These are phyloP conservation scores for Myotis myotis DNA, from an alignment of 2,797 vertebrate species.

Conservation along the genomic window DNA sequence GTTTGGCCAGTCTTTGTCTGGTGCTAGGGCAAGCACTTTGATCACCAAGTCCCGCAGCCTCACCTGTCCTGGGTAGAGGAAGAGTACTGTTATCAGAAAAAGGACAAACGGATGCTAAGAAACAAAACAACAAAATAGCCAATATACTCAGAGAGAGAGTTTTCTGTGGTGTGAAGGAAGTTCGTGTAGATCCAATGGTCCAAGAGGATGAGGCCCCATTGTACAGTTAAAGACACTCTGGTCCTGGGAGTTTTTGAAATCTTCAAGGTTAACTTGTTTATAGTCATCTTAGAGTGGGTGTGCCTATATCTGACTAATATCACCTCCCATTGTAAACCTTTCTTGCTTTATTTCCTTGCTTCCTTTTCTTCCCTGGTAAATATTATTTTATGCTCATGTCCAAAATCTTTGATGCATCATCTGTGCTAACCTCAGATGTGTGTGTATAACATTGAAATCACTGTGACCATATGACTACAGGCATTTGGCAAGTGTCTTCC, in stretches of 20 bases:
- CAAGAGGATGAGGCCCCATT: background rate
- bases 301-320: background rate
- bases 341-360: background rate
- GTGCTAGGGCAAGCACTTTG: background rate
- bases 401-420: background rate
- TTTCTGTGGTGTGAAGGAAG: background rate
- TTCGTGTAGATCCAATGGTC: background rate
- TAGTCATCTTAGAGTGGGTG: background rate
- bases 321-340: background rate
- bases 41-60: background rate
- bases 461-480: background rate
- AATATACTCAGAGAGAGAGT: background rate
- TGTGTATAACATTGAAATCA: background rate
- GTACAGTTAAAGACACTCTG: background rate
- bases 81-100: background rate
- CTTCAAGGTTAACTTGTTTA: background rate
- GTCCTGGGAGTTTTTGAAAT: background rate
- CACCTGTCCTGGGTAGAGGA: background rate
- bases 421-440: background rate
- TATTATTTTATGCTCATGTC: background rate
- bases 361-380: background rate
- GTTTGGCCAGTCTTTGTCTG: background rate
- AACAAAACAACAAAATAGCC: background rate
- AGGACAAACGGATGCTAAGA: background rate
- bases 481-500: background rate